Conservation (phyloP, 2,797 vertebrate genomes). For the Sarcophilus harrisii region DNA sequence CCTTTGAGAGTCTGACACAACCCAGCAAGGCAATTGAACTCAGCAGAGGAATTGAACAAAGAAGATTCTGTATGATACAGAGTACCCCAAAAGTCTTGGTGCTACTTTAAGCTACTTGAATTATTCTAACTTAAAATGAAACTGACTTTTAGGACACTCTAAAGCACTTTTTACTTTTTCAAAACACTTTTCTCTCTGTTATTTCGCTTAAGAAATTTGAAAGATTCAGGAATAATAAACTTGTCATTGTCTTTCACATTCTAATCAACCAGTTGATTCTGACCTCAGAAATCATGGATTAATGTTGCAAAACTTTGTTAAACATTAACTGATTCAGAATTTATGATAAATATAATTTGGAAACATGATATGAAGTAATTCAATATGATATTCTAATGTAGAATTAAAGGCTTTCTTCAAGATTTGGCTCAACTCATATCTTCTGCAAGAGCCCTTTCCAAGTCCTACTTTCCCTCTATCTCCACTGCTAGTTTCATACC, state of each 20-base stretch:
- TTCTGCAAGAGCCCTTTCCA: background rate
- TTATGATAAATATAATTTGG: background rate
- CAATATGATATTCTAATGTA: background rate
- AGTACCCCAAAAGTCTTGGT: background rate
- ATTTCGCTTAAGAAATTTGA: constrained; percentile 29
- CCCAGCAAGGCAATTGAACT: background rate
- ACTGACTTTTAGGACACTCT: background rate
- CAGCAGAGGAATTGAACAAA: background rate
- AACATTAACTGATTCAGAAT: background rate
- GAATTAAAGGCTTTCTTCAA: background rate
- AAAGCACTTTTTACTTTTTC: constrained; percentile 19
- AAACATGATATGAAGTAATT: background rate
- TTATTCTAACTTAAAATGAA: background rate
- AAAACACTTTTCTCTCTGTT: constrained; percentile 25
- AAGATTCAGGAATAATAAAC: background rate
- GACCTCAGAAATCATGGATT: background rate
- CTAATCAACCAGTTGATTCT: constrained; percentile 39
- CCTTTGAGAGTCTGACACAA: background rate
- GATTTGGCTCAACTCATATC: background rate
- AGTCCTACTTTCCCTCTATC: background rate
- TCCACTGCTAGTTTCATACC: background rate
- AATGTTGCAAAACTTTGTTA: background rate
- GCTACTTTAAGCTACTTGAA: background rate
- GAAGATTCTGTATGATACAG: background rate
- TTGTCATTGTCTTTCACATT: background rate